phyloP scores from a whole-genome alignment of 2,797 vertebrate species.

The Eulemur rubriventer region DNA sequence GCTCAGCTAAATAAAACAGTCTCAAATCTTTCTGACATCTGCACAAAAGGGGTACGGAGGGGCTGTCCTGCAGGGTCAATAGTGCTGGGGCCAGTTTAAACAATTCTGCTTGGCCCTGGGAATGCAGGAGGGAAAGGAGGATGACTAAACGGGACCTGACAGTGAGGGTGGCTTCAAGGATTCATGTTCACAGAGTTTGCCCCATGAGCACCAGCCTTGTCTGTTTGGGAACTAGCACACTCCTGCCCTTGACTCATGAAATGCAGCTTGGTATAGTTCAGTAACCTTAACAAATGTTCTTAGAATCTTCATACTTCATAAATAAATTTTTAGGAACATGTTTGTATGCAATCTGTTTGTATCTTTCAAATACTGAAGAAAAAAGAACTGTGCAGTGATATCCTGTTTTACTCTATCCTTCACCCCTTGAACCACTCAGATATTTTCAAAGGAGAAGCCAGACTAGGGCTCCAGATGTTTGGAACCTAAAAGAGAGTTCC shows the following conservation, averaged over 20 bases:
- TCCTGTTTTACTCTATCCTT: neutral
- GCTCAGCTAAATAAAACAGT: conserved; percentile 83
- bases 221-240: conserved; percentile 40
- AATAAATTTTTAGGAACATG: conserved; percentile 31
- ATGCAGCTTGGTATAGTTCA: conserved; percentile 6
- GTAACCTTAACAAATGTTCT: neutral
- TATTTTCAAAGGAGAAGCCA: conserved; percentile 44
- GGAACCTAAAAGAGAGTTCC: neutral
- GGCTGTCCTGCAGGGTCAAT: conserved; percentile 83
- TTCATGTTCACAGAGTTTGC: neutral
- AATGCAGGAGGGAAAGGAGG: conserved; percentile 76
- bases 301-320: conserved; percentile 51
- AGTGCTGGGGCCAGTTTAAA: conserved; percentile 82
- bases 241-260: conserved; percentile 41
- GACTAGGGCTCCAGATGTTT: conserved; percentile 48
- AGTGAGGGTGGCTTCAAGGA: neutral
- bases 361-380: conserved; percentile 27
- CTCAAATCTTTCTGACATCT: conserved; percentile 85
- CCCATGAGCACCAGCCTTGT: neutral
- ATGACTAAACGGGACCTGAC: conserved; percentile 4
- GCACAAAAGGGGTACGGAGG: conserved; percentile 82
- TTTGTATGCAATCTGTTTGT: neutral
- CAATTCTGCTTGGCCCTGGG: conserved; percentile 75
- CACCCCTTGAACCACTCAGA: neutral
- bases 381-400: neutral